Percentiles rank a stretch among this genome's conserved stretches.
Evolutionary conservation across 2,888 invertebrate genomes (phyloP).

Genomic region (Rutpela maculata): DNA sequence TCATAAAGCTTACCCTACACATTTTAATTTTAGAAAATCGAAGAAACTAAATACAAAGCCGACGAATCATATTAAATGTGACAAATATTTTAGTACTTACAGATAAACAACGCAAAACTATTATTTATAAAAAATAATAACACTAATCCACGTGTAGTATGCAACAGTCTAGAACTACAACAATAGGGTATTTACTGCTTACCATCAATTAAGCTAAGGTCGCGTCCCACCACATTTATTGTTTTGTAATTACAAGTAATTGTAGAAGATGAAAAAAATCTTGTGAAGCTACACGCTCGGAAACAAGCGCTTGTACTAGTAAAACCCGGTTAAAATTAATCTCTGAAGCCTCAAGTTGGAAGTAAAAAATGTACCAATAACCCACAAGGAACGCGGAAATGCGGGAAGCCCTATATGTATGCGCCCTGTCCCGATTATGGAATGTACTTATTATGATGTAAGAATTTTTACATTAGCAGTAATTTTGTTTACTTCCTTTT

Average conservation of each 20-base stretch:
- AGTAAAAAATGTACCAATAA: not conserved
- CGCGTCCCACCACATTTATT: not conserved
- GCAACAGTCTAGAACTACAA: not conserved
- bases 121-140: not conserved
- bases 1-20: too few species aligned
- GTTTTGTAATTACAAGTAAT: not conserved
- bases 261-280: not conserved
- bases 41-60: too few species aligned
- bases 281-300: not conserved
- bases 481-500: too few species aligned
- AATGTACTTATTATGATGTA: not conserved
- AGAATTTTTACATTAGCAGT: too few species aligned
- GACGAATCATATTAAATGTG: too few species aligned
- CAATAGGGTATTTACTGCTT: not conserved
- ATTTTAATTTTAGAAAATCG: too few species aligned
- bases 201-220: not conserved
- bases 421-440: not conserved
- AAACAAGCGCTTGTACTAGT: not conserved
- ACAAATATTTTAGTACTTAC: not conserved
- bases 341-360: not conserved
- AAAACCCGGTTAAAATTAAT: not conserved
- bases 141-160: not conserved
- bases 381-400: not conserved
- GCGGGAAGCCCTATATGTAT: not conserved
- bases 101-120: not conserved